Evolutionary conservation across 2,113 vertebrate species (phyloP).

Genomic region (Neopipo cinnamomea): DNA sequence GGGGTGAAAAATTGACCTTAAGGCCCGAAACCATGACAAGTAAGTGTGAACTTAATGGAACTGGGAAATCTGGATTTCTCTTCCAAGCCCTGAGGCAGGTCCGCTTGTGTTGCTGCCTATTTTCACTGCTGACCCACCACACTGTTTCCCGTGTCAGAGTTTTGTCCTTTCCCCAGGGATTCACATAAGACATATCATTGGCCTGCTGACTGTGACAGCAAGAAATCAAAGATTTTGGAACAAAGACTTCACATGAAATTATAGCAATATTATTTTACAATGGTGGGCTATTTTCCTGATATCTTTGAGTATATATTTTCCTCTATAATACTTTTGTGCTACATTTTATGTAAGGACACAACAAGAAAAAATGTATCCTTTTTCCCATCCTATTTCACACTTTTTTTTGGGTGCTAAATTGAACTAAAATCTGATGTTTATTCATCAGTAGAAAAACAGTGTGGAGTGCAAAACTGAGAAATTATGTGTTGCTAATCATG

Average conservation of each 20-base stretch:
- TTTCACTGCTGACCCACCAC: background rate
- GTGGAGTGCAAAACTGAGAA: background rate
- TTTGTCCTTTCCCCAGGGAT: background rate
- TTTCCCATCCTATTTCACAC: background rate
- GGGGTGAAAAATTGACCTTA: too few species aligned
- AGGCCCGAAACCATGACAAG: too few species aligned
- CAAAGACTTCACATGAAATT: background rate
- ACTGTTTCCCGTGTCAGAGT: background rate
- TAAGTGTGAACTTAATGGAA: background rate
- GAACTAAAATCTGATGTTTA: background rate
- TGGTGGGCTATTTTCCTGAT: background rate
- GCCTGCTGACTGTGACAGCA: background rate
- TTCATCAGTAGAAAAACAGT: background rate
- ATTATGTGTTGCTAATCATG: background rate
- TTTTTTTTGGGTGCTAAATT: background rate
- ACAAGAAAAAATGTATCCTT: rapidly evolving
- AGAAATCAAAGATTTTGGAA: background rate
- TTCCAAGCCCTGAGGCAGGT: background rate
- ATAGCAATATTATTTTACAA: background rate
- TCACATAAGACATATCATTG: background rate
- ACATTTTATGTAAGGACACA: background rate
- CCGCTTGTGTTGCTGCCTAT: background rate
- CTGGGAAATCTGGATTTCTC: background rate
- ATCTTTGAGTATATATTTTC: background rate
- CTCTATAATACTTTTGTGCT: background rate